These are phyloP conservation scores for Sebastes schlegelii DNA, from an alignment of 2,113 vertebrate genomes.

Conservation along the genomic window DNA sequence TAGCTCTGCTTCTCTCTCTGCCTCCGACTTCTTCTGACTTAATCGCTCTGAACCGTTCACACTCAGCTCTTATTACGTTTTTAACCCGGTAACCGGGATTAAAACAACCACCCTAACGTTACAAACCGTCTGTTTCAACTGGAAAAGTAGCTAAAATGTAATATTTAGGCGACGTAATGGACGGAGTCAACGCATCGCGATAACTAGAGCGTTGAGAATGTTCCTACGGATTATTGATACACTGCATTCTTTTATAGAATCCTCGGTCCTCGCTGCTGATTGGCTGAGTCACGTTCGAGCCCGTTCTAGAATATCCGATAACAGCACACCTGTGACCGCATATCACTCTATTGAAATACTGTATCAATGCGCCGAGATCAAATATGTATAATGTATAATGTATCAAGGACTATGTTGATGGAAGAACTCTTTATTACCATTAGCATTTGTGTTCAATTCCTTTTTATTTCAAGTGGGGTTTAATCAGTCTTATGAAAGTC, in stretches of 20 bases:
- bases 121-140: background rate
- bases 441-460: background rate
- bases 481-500: background rate
- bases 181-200: slow-evolving; percentile 32
- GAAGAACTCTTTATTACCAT: background rate
- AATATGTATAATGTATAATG: background rate
- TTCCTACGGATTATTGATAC: slow-evolving; percentile 2
- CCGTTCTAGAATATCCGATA: slow-evolving; percentile 20
- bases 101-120: background rate
- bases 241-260: background rate
- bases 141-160: slow-evolving; percentile 22
- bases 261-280: slow-evolving; percentile 49
- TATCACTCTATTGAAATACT: background rate
- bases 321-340: slow-evolving; percentile 36
- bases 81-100: background rate
- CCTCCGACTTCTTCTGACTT: slow-evolving; percentile 53
- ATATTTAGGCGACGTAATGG: slow-evolving; percentile 43
- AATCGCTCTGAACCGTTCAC: slow-evolving; percentile 19
- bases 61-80: slow-evolving; percentile 5
- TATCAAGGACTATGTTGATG: background rate
- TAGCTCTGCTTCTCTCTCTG: slow-evolving; percentile 45
- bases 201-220: slow-evolving; percentile 8
- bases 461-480: background rate
- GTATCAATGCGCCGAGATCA: slow-evolving; percentile 5
- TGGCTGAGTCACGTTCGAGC: slow-evolving; percentile 55